Percentiles rank a stretch among this genome's conserved stretches.
These are phyloP conservation scores for Parnassius orleans DNA, from an alignment of 2,888 invertebrate species.

Conservation along the genomic window DNA sequence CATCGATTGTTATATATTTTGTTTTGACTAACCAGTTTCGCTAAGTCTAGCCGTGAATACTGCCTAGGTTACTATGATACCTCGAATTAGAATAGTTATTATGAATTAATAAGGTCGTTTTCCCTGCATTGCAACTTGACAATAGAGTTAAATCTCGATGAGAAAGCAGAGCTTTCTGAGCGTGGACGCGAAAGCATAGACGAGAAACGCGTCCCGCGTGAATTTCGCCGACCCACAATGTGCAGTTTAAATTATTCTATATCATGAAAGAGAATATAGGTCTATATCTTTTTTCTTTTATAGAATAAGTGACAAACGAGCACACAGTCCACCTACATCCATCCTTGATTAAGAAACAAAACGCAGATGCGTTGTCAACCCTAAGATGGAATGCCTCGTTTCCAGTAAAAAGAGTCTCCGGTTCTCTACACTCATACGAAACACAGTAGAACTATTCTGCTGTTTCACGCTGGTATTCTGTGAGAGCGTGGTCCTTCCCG, in stretches of 20 bases:
- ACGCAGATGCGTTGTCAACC: too few relatives aligned
- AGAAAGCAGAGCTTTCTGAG: constrained; percentile 56
- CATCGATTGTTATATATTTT: constrained; percentile 29
- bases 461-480: too few relatives aligned
- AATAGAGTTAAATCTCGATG: constrained; percentile 49
- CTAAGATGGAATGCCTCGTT: too few relatives aligned
- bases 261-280: too few relatives aligned
- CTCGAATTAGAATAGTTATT: constrained; percentile 25
- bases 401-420: too few relatives aligned
- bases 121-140: constrained; percentile 48
- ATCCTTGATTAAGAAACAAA: too few relatives aligned
- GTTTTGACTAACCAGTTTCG: constrained; percentile 19
- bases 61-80: constrained; percentile 8
- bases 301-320: too few relatives aligned
- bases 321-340: too few relatives aligned
- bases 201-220: constrained; percentile 45
- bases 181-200: constrained; percentile 41
- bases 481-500: too few relatives aligned
- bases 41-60: constrained; percentile 7
- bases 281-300: too few relatives aligned
- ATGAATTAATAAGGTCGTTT: constrained; percentile 38
- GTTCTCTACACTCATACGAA: too few relatives aligned
- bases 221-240: constrained; percentile 63
- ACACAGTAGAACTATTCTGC: too few relatives aligned
- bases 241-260: constrained; percentile 20